A percentile compares a stretch with the other conserved stretches of the same genome.
phyloP scores from a whole-genome alignment of 1,140 invertebrate species.

The Drosophila azteca region DNA sequence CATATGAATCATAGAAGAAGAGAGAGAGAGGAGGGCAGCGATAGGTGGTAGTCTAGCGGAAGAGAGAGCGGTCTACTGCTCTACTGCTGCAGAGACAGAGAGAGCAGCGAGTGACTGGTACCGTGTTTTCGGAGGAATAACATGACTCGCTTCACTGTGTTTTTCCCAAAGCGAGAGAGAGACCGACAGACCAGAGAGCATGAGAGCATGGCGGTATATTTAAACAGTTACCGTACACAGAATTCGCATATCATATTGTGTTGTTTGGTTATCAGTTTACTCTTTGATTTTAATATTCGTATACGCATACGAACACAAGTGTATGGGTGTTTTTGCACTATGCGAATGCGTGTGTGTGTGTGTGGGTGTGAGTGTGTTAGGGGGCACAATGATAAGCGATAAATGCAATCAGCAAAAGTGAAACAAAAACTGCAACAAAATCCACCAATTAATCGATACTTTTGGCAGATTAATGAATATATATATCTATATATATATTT shows the following conservation, averaged over 20 bases:
- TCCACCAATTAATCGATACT: conserved; percentile 50
- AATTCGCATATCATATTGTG: conserved; percentile 27
- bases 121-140: background rate
- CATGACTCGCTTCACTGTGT: background rate
- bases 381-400: conserved; percentile 54
- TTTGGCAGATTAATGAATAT: conserved; percentile 47
- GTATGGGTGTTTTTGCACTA: conserved; percentile 23
- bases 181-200: background rate
- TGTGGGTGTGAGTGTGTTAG: conserved; percentile 29
- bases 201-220: conserved; percentile 56
- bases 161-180: conserved; percentile 24
- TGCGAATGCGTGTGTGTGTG: conserved; percentile 7
- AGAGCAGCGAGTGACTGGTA: too few species aligned
- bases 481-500: conserved; percentile 10
- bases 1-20: conserved; percentile 9
- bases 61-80: too few species aligned
- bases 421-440: conserved; percentile 71
- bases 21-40: too few species aligned
- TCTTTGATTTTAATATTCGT: background rate
- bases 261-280: conserved; percentile 20
- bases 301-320: conserved; percentile 6
- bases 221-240: conserved; percentile 58
- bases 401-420: conserved; percentile 60
- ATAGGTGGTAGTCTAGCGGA: background rate
- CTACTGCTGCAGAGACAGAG: background rate